Conservation (phyloP, 2,888 invertebrate species). For the Acleris sparsana region DNA sequence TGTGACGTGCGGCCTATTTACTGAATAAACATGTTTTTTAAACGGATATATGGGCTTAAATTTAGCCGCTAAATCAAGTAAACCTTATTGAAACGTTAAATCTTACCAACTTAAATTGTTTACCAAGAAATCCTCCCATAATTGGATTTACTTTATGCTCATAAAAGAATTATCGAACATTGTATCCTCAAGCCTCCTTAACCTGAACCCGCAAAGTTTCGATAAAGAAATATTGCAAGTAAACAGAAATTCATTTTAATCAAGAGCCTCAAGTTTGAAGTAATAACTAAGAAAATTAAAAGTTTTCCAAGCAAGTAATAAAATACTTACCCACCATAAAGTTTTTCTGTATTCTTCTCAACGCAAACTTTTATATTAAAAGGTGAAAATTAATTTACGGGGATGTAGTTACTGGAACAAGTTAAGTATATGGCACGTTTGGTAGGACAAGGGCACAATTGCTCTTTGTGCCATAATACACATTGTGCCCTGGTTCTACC, state of each 20-base stretch:
- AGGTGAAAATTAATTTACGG: constrained; percentile 29
- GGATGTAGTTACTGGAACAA: constrained; percentile 9
- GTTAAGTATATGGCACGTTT: neutral
- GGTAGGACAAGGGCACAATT: too few relatives aligned
- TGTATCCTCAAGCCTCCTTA: constrained; percentile 8
- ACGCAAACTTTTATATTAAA: constrained; percentile 37
- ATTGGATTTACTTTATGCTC: constrained; percentile 11
- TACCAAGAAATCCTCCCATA: constrained; percentile 9
- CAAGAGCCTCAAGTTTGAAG: constrained; percentile 22
- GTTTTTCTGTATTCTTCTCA: constrained; percentile 28
- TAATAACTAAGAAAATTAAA: constrained; percentile 37
- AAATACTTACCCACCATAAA: constrained; percentile 36
- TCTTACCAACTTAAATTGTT: neutral
- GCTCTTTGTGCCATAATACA: too few relatives aligned
- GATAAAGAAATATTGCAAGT: constrained; percentile 23
- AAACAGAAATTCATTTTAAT: constrained; percentile 32
- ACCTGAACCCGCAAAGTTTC: constrained; percentile 16
- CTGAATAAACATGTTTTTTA: too few relatives aligned
- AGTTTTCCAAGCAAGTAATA: constrained; percentile 35
- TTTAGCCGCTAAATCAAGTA: too few relatives aligned
- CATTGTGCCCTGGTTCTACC: too few relatives aligned
- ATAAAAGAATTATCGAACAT: constrained; percentile 1
- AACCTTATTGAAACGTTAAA: too few relatives aligned
- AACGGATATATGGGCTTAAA: too few relatives aligned
- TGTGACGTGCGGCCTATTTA: too few relatives aligned